These are phyloP conservation scores for Tragelaphus buxtoni DNA, from an alignment of 2,113 vertebrate genomes.

Conservation along the genomic window DNA sequence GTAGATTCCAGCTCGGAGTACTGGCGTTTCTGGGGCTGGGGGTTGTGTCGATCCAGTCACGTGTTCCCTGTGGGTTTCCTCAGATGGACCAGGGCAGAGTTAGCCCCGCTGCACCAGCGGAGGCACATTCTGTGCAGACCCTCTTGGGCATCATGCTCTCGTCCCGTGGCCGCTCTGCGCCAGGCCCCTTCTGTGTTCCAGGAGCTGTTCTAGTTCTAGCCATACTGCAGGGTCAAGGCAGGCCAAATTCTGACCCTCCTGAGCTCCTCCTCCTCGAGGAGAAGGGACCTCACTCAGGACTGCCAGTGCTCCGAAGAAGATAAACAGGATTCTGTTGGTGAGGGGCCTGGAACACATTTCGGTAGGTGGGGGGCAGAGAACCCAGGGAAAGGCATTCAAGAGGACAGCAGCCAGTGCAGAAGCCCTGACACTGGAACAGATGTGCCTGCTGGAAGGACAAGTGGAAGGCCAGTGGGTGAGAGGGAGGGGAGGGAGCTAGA, in stretches of 20 bases:
- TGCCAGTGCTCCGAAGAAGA: neutral
- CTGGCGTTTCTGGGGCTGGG: neutral
- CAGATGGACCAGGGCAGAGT: neutral
- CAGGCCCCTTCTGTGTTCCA: neutral
- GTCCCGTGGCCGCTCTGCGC: accelerated
- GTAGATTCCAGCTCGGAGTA: neutral
- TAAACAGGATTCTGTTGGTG: neutral
- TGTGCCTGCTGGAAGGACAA: neutral
- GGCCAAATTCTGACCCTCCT: neutral
- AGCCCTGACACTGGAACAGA: neutral
- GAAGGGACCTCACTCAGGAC: neutral
- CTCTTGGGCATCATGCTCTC: neutral
- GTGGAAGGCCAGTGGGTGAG: neutral
- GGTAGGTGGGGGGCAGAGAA: neutral
- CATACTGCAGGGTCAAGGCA: neutral
- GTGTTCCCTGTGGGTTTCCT: neutral
- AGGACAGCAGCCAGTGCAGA: neutral
- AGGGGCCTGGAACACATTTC: neutral
- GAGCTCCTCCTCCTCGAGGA: neutral
- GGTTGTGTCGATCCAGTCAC: neutral
- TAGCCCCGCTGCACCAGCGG: accelerated
- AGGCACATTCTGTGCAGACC: neutral
- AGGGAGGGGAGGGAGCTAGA: accelerated
- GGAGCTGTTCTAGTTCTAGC: neutral
- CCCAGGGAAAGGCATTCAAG: neutral